Evolutionary conservation across 2,797 vertebrate species (phyloP).

Genomic region (Sus cebifrons): DNA sequence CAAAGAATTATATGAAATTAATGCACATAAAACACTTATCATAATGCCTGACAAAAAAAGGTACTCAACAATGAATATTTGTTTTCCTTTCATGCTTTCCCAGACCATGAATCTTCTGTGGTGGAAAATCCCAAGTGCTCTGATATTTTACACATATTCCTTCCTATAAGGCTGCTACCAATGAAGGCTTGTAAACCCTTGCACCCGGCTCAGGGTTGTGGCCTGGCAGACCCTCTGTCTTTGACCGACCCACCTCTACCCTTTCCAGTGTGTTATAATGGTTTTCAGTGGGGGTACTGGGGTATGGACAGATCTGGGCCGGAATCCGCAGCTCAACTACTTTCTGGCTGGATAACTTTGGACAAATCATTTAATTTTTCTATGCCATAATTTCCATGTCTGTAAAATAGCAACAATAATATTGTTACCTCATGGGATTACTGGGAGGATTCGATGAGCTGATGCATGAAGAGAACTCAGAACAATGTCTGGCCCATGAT

Average conservation of each 20-base stretch:
- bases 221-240: background rate
- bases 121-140: conserved; percentile 2
- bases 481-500: conserved; percentile 54
- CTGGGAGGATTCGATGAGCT: conserved; percentile 35
- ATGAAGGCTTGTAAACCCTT: background rate
- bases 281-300: conserved; percentile 52
- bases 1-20: conserved; percentile 50
- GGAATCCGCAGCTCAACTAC: conserved; percentile 10
- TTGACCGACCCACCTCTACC: conserved; percentile 11
- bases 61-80: conserved; percentile 35
- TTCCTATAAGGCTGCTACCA: background rate
- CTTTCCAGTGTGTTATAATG: conserved; percentile 9
- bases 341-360: conserved; percentile 47
- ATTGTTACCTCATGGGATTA: conserved; percentile 32
- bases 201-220: background rate
- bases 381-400: conserved; percentile 33
- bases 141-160: conserved; percentile 22
- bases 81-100: conserved; percentile 49
- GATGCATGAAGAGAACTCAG: background rate
- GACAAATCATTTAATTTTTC: conserved; percentile 50
- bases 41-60: conserved; percentile 48
- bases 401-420: conserved; percentile 46
- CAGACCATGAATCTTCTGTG: conserved; percentile 12
- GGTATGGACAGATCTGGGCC: conserved; percentile 2
- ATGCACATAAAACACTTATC: conserved; percentile 31